Evolutionary conservation across 2,888 invertebrate genomes (phyloP).

Genomic region (Syrista parreyssii): DNA sequence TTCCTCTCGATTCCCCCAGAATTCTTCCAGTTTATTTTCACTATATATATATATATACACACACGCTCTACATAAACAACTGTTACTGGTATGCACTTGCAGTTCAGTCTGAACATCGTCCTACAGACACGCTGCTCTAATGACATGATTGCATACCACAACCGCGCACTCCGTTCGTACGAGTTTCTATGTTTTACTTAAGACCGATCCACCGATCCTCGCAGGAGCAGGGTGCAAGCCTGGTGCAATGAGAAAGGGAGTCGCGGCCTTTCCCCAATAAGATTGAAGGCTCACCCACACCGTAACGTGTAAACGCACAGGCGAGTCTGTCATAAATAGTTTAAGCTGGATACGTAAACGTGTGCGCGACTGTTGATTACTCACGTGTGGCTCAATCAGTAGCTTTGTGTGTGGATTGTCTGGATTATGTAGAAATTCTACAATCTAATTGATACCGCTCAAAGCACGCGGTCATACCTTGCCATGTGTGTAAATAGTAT

Average conservation of each 20-base stretch:
- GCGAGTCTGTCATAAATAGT: not conserved
- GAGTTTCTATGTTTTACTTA: slow-evolving; percentile 28
- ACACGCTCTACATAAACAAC: slow-evolving; percentile 13
- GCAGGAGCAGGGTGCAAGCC: slow-evolving; percentile 11
- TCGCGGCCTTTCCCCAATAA: not conserved
- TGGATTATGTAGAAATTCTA: slow-evolving; percentile 53
- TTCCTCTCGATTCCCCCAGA: not conserved
- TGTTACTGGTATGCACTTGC: slow-evolving; percentile 36
- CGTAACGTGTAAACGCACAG: not conserved
- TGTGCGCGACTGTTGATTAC: not conserved
- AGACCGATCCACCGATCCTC: slow-evolving; percentile 2
- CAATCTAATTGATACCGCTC: slow-evolving; percentile 52
- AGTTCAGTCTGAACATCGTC: slow-evolving; percentile 10
- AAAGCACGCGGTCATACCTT: not conserved
- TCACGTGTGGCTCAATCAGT: slow-evolving; percentile 35
- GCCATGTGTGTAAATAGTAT: not conserved
- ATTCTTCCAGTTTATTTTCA: not conserved
- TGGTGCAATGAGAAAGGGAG: slow-evolving; percentile 15
- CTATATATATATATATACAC: not conserved
- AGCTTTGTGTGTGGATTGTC: slow-evolving; percentile 43
- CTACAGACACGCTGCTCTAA: slow-evolving; percentile 32
- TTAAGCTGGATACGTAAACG: not conserved
- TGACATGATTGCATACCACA: slow-evolving; percentile 52
- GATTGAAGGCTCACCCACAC: not conserved
- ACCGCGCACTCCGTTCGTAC: slow-evolving; percentile 29